A percentile compares a stretch with the other conserved stretches of the same genome.
Evolutionary conservation across 2,113 vertebrate species (phyloP).

Genomic region (Nothocercus julius): DNA sequence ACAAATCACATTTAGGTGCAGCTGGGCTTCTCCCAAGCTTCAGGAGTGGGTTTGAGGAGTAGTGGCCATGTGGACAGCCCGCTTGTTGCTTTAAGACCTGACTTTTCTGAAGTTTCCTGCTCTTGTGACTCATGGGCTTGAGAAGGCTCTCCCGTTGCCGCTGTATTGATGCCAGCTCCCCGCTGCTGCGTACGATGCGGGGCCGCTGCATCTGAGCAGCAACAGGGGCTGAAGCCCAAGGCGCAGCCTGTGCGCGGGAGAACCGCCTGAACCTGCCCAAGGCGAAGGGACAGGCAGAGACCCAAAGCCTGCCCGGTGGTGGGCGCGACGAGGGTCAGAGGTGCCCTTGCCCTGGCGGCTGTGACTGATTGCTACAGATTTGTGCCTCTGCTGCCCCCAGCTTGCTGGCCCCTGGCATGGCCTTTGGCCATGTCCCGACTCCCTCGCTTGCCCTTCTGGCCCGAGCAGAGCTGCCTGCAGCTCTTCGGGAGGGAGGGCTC

Average conservation of each 20-base stretch:
- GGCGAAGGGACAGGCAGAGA: background rate
- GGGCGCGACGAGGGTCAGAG: background rate
- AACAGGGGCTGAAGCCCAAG: background rate
- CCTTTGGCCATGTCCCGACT: no score
- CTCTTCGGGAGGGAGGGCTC: background rate
- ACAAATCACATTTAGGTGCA: rapidly evolving
- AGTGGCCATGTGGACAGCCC: background rate
- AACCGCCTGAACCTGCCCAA: background rate
- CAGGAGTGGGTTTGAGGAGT: background rate
- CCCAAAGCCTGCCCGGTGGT: background rate
- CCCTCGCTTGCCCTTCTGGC: rapidly evolving
- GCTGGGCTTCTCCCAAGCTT: background rate
- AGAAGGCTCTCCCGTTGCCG: background rate
- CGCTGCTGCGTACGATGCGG: background rate
- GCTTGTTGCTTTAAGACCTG: background rate
- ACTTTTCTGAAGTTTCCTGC: background rate
- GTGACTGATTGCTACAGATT: background rate
- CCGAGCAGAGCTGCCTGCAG: background rate
- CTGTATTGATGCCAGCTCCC: no score
- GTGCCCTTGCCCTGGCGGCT: background rate
- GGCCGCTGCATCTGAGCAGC: background rate
- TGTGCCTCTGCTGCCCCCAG: background rate
- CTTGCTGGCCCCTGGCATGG: background rate
- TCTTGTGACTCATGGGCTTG: background rate
- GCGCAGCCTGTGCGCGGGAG: background rate